Conservation (phyloP, 30 jellyfish, hydroid and myxozoan species). For the Hydractinia echinata region DNA sequence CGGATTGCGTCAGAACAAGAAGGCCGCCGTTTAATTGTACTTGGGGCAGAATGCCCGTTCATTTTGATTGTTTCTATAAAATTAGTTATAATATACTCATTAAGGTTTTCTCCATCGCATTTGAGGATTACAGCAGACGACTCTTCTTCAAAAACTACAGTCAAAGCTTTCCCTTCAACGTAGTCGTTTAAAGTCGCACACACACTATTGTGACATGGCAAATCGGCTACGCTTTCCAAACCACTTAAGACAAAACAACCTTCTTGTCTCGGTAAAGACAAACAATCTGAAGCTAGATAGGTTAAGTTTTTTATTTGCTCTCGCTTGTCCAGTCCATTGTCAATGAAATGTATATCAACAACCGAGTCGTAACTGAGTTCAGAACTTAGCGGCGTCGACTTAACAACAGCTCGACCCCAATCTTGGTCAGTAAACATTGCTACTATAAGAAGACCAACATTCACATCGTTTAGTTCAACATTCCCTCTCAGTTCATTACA, state of each 20-base stretch:
- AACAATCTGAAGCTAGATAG: constrained; percentile 9
- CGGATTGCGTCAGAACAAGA: constrained; percentile 30
- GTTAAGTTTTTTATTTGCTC: not conserved
- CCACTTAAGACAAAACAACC: constrained; percentile 4
- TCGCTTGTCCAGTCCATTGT: not conserved
- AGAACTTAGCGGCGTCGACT: constrained; percentile 11
- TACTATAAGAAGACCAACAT: constrained; percentile 11
- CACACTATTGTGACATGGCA: not conserved
- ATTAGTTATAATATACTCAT: constrained; percentile 10
- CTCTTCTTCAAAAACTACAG: not conserved
- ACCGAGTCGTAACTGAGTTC: not conserved
- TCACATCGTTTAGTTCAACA: not conserved
- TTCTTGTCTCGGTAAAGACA: constrained; percentile 2
- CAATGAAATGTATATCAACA: not conserved
- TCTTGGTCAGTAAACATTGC: constrained; percentile 3
- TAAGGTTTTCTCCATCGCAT: not conserved
- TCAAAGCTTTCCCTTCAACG: not conserved
- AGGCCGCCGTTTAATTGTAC: not conserved
- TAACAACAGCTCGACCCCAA: constrained; percentile 15
- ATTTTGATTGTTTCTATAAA: constrained; percentile 22
- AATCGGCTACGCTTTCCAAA: not conserved
- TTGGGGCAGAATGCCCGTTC: not conserved
- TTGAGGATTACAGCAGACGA: not conserved
- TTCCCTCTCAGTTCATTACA: not conserved
- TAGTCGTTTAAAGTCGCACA: not conserved